These are phyloP conservation scores for Limnephilus auricula DNA, from an alignment of 2,888 invertebrate species.

Conservation along the genomic window DNA sequence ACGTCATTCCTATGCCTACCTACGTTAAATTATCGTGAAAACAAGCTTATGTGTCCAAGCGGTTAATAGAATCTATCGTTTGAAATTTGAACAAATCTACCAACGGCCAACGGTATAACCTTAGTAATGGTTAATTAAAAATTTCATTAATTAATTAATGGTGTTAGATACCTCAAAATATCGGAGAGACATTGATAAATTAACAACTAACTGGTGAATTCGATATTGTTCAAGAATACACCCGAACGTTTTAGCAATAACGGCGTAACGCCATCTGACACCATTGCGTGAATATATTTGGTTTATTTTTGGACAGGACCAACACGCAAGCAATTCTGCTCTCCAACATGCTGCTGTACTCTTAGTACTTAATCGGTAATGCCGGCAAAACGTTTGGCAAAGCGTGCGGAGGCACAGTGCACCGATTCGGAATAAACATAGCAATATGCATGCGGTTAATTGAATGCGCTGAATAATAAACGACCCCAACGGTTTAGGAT, in stretches of 20 bases:
- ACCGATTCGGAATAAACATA: not conserved
- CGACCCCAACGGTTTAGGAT: not conserved
- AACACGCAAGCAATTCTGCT: not conserved
- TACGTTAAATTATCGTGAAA: too few species aligned
- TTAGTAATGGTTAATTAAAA: too few species aligned
- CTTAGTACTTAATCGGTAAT: not conserved
- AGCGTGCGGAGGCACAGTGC: not conserved
- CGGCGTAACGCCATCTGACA: not conserved
- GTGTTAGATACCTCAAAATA: not conserved
- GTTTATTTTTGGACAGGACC: not conserved
- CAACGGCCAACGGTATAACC: too few species aligned
- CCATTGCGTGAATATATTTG: not conserved
- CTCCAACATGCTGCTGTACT: not conserved
- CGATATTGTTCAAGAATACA: not conserved
- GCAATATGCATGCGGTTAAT: not conserved
- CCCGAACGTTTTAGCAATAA: not conserved
- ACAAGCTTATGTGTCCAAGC: too few species aligned
- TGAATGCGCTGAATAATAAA: not conserved
- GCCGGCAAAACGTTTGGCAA: not conserved
- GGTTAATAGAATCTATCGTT: too few species aligned
- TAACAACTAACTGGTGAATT: not conserved
- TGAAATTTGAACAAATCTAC: too few species aligned
- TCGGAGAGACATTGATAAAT: not conserved
- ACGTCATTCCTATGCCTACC: too few species aligned
- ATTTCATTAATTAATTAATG: too few species aligned